Evolutionary conservation across 1,140 invertebrate genomes (phyloP).

Genomic region (Dinothrombium tinctorium): DNA sequence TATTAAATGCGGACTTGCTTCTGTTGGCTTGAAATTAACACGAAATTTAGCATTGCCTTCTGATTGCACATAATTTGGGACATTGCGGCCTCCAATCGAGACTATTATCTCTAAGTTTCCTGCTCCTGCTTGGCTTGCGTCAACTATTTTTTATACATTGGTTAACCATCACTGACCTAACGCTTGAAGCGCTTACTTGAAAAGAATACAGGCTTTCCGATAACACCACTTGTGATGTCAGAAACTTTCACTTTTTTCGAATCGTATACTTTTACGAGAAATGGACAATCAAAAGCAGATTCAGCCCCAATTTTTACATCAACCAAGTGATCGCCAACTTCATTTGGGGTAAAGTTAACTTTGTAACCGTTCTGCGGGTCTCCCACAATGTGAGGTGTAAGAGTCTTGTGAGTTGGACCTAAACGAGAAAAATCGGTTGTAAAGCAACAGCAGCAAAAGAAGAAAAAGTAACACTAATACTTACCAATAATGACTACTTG

Average conservation of each 20-base stretch:
- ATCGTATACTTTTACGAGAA: constrained; percentile 78
- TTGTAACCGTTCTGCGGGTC: constrained; percentile 22
- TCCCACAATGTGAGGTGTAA: constrained; percentile 14
- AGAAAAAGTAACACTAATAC: constrained; percentile 1
- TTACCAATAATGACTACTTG: background rate
- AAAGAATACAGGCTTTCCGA: constrained; percentile 76
- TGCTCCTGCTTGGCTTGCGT: constrained; percentile 39
- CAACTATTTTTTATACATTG: constrained; percentile 24
- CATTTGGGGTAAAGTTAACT: constrained; percentile 57
- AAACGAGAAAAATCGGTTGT: background rate
- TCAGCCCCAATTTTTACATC: constrained; percentile 56
- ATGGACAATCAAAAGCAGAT: constrained; percentile 76
- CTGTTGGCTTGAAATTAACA: constrained; percentile 80
- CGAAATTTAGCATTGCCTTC: constrained; percentile 85
- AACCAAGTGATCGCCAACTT: constrained; percentile 80
- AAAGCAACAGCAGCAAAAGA: background rate
- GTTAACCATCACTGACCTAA: too few species aligned
- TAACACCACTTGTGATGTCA: constrained; percentile 60
- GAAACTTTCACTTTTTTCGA: constrained; percentile 68
- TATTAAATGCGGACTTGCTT: constrained; percentile 20
- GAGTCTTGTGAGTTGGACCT: constrained; percentile 14
- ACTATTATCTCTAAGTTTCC: constrained; percentile 95
- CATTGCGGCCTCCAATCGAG: constrained; percentile 85
- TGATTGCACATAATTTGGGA: constrained; percentile 91
- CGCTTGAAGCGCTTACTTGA: constrained; percentile 42